Evolutionary conservation across 1,140 invertebrate species (phyloP).

Genomic region (Pseudomyrmex sp.): DNA sequence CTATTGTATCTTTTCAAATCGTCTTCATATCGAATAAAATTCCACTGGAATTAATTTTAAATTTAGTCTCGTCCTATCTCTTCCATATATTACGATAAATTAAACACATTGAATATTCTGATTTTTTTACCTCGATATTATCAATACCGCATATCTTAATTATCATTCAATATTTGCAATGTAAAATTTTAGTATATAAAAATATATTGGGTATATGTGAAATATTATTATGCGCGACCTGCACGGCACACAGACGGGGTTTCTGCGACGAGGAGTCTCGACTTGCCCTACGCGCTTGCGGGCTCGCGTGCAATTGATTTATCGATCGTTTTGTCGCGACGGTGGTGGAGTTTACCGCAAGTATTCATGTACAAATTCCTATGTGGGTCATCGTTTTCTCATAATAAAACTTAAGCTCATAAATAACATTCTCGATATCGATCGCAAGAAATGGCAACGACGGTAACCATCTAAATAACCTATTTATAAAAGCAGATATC

Average conservation of each 20-base stretch:
- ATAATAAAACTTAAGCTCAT: not conserved
- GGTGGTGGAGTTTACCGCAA: slow-evolving; percentile 61
- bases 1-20: slow-evolving; percentile 4
- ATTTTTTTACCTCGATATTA: not conserved
- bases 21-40: not conserved
- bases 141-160: not conserved
- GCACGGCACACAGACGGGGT: slow-evolving; percentile 12
- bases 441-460: slow-evolving; percentile 6
- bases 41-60: slow-evolving; percentile 16
- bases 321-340: slow-evolving; percentile 69
- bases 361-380: slow-evolving; percentile 64
- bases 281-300: slow-evolving; percentile 64
- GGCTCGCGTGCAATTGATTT: slow-evolving; percentile 69
- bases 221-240: slow-evolving; percentile 40
- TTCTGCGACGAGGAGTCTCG: slow-evolving; percentile 40
- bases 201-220: not conserved
- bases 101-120: slow-evolving; percentile 8
- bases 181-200: not conserved
- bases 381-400: slow-evolving; percentile 63
- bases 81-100: not conserved
- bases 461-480: not conserved
- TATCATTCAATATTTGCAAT: not conserved
- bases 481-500: not conserved
- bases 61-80: not conserved
- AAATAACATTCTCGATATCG: not conserved